Conservation (phyloP, 2,797 vertebrate genomes). For the Liparis tanakae region DNA sequence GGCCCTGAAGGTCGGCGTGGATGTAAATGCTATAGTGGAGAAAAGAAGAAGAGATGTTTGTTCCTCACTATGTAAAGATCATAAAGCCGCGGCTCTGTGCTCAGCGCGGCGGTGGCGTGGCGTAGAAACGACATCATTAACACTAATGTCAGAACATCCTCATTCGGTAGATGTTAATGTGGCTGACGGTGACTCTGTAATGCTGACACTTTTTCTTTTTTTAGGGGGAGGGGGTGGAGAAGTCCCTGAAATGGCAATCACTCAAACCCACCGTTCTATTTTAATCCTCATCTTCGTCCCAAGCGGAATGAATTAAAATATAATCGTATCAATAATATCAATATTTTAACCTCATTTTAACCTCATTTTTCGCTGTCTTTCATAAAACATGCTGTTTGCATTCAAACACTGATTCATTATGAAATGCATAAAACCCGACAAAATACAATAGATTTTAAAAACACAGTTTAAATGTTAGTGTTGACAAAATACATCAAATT, state of each 20-base stretch:
- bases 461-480: background rate
- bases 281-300: conserved; percentile 37
- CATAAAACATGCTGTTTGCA: background rate
- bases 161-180: conserved; percentile 53
- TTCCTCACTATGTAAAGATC: background rate
- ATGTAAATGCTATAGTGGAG: background rate
- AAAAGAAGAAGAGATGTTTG: background rate
- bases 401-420: no score
- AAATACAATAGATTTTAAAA: conserved; percentile 24
- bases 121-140: conserved; percentile 44
- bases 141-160: conserved; percentile 53
- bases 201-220: conserved; percentile 30
- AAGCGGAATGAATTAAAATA: conserved; percentile 56
- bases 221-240: background rate
- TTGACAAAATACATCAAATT: background rate
- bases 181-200: conserved; percentile 9
- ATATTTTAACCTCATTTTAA: conserved; percentile 14
- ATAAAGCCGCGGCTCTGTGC: conserved; percentile 11
- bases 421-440: no score
- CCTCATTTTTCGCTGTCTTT: background rate
- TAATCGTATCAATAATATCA: no score
- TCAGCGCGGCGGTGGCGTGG: background rate
- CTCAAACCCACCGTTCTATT: conserved; percentile 50
- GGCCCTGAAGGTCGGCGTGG: background rate
- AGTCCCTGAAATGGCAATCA: conserved; percentile 44